Evolutionary conservation across 2,113 vertebrate species (phyloP).

Genomic region (Epinephelus lanceolatus): DNA sequence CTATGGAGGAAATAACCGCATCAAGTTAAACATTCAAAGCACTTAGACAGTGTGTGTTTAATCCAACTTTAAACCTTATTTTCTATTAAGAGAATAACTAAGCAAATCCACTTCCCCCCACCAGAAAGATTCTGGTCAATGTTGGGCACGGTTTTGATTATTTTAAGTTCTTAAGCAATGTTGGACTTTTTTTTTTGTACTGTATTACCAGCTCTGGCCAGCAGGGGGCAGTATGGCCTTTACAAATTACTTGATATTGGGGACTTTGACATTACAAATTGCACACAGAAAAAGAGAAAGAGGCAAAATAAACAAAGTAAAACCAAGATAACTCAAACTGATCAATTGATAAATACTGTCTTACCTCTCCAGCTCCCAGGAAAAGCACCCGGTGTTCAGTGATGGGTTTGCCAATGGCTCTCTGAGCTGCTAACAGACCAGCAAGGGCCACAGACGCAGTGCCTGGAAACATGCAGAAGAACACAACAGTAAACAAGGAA

Average conservation of each 20-base stretch:
- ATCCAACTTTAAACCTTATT: not conserved
- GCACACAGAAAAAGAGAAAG: not conserved
- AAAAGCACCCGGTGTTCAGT: constrained; percentile 94
- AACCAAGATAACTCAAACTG: not conserved
- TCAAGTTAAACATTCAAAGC: not conserved
- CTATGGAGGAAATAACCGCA: constrained; percentile 70
- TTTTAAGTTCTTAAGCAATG: not conserved
- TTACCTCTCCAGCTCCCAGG: constrained; percentile 96
- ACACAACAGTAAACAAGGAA: not conserved
- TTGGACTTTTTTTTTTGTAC: not conserved
- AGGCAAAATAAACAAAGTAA: not conserved
- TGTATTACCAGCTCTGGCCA: constrained; percentile 1
- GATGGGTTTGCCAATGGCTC: constrained; percentile 88
- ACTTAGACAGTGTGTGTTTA: not conserved
- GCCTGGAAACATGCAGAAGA: constrained; percentile 80
- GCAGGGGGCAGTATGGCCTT: not conserved
- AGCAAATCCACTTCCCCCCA: not conserved
- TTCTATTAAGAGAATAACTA: not conserved
- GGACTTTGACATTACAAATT: not conserved
- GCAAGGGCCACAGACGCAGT: constrained; percentile 95
- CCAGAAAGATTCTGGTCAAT: not conserved
- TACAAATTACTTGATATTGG: not conserved
- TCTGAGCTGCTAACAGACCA: constrained; percentile 93
- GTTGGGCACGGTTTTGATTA: not conserved
- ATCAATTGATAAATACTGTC: not conserved